Evolutionary conservation across 2,113 vertebrate genomes (phyloP), one percentile per base, ranked within the genome.

Genomic region (Guaruba guarouba): DNA sequence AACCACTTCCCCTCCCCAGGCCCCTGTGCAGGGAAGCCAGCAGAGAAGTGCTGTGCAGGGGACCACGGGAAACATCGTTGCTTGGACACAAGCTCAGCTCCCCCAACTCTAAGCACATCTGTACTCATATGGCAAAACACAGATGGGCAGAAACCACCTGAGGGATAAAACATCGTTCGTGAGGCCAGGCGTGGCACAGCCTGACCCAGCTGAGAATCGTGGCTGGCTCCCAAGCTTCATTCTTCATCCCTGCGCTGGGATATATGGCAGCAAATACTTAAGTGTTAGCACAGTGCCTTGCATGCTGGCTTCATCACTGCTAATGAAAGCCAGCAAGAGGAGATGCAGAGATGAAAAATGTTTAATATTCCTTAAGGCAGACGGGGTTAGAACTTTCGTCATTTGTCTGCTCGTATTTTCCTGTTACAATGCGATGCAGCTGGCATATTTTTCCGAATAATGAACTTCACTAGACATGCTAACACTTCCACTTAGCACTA

Each of bases 341-440:
- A 83, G 67, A 55, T 66, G 43, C 39, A 54, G 63, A 59, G 59
- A 86, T 39, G 88, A 94, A 85, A 49, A 81, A 82, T 92, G 93
- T 76, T 91, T 79, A 78, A 90, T 84, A 93, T 93, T 97, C 93
- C 66, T 82, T 22, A 39, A 87, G 69, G n/a, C 92, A 89, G 39
- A 18, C 16, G 2, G 48, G 82, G 93, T 79, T 77, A 93, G 96
- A 97, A 90, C 82, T 89, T 90, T 24, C 70, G 82, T 87, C 89
- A 83, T 96, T 96, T 94, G 86, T 92, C 96, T 97, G 94, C 90
- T 96, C 77, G 9, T 92, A 82, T 95, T 94, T 94, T 79, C 81
- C 17, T 92, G 95, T 91, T 96, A 90, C 63, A 79, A 59, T 91
- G 66, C 8, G 17, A 68, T 94, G 91, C 85, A 91, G 93, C 80